Conservation (phyloP, 2,113 vertebrate species). For the Pituophis catenifer region DNA sequence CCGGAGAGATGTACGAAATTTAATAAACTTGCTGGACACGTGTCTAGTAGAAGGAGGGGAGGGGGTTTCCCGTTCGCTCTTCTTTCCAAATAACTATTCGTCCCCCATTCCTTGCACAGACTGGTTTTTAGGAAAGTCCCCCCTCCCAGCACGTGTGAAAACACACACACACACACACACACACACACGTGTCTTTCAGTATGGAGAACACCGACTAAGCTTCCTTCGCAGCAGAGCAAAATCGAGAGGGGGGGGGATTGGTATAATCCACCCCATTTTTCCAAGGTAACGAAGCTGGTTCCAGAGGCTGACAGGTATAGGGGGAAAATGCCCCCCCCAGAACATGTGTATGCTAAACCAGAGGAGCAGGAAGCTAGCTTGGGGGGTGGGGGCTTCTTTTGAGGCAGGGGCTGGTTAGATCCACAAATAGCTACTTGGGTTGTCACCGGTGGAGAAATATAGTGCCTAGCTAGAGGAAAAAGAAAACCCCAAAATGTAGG, state of each 20-base stretch:
- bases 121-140: neutral
- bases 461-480: no score
- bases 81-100: no score
- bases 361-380: neutral
- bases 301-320: neutral
- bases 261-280: neutral
- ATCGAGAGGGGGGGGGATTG: neutral
- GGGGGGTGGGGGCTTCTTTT: neutral
- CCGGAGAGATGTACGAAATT: no score
- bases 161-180: neutral
- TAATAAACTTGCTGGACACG: no score
- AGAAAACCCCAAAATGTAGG: no score
- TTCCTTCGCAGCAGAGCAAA: neutral
- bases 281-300: neutral
- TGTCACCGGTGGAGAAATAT: neutral
- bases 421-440: neutral
- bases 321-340: neutral
- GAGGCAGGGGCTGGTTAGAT: no score
- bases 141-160: neutral
- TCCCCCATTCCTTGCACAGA: neutral
- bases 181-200: neutral
- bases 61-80: no score
- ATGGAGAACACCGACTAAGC: neutral
- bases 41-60: no score
- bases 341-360: neutral